phyloP scores from a whole-genome alignment of 2,797 vertebrate species.

The Ptychobarbus kaznakovi region DNA sequence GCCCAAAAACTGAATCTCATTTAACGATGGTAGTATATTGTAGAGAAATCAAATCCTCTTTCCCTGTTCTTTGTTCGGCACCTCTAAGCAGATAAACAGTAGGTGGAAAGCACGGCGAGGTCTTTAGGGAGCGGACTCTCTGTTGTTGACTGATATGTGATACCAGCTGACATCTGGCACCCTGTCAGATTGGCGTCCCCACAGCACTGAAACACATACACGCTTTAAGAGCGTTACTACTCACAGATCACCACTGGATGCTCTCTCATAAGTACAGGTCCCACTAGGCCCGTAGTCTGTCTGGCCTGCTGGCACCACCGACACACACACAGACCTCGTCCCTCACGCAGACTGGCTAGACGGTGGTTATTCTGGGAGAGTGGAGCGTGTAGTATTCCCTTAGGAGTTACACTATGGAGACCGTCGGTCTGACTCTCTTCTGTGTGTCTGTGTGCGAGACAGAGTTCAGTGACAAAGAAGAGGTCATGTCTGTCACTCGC shows the following conservation, averaged over 20 bases:
- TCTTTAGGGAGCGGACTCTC: constrained; percentile 32
- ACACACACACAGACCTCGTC: constrained; percentile 47
- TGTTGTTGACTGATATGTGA: constrained; percentile 58
- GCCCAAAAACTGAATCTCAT: background rate
- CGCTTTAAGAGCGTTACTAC: constrained; percentile 26
- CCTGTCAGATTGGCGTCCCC: constrained; percentile 45
- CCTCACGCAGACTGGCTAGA: constrained; percentile 49
- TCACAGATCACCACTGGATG: constrained; percentile 17
- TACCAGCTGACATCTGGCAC: constrained; percentile 61
- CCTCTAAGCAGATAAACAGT: constrained; percentile 20
- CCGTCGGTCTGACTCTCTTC: constrained; percentile 40
- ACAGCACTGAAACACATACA: constrained; percentile 40
- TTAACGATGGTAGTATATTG: background rate
- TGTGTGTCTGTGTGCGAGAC: background rate
- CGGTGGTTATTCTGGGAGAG: constrained; percentile 53
- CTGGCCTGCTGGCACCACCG: constrained; percentile 28
- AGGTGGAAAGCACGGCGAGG: constrained; percentile 24
- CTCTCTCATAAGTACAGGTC: constrained; percentile 25
- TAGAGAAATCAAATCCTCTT: background rate
- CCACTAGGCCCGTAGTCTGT: constrained; percentile 34
- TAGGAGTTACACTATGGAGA: constrained; percentile 50
- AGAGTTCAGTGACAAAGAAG: constrained; percentile 36
- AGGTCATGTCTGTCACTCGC: constrained; percentile 29
- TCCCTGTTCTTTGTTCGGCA: constrained; percentile 34
- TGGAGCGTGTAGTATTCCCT: constrained; percentile 39